Evolutionary conservation across 1,140 invertebrate genomes (phyloP).

Genomic region (Atta texana): DNA sequence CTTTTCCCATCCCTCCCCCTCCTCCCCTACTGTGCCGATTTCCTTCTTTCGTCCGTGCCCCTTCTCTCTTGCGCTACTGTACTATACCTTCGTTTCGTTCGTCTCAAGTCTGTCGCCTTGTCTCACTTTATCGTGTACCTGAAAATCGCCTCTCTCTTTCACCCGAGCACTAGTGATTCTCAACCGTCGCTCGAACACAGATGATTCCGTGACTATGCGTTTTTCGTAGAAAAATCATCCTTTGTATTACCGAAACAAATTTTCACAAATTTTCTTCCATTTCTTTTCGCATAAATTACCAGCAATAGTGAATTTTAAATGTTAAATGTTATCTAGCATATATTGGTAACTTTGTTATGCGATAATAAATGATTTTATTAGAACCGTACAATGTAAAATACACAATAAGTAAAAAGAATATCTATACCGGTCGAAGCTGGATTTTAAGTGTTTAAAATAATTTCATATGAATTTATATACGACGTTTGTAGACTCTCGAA

Average conservation of each 20-base stretch:
- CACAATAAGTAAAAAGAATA: too few relatives aligned
- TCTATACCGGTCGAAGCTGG: too few relatives aligned
- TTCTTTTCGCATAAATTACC: background rate
- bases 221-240: constrained; percentile 35
- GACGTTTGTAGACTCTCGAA: too few relatives aligned
- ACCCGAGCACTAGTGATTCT: constrained; percentile 41
- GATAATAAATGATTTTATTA: too few relatives aligned
- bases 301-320: background rate
- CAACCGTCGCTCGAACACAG: constrained; percentile 36
- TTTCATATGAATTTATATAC: too few relatives aligned
- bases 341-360: too few relatives aligned
- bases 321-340: background rate
- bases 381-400: too few relatives aligned
- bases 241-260: background rate
- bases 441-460: too few relatives aligned
- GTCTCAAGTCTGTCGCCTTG: constrained; percentile 49
- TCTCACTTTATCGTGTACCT: constrained; percentile 26
- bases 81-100: constrained; percentile 78
- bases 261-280: background rate
- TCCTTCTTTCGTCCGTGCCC: constrained; percentile 37
- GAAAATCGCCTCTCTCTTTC: background rate
- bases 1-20: constrained; percentile 42
- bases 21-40: background rate
- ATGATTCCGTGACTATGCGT: constrained; percentile 34
- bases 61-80: constrained; percentile 64